Percentiles rank a stretch among this genome's conserved stretches.
Conservation (phyloP, 2,113 vertebrate species). For the Apistogramma diplotaenia region DNA sequence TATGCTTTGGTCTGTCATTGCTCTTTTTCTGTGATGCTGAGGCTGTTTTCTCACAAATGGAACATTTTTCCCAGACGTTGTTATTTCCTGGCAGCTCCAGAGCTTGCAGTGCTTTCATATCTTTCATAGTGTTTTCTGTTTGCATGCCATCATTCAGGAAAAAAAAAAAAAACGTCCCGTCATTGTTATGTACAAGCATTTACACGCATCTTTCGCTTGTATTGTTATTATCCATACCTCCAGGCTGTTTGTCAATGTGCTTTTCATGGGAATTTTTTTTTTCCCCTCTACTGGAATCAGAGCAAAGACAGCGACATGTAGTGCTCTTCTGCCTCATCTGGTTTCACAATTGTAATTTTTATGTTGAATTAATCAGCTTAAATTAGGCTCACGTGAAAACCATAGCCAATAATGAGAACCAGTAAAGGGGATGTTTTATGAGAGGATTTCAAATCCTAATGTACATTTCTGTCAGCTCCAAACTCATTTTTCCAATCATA, state of each 20-base stretch:
- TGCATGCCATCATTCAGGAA: constrained; percentile 1
- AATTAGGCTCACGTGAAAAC: constrained; percentile 35
- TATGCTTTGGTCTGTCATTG: neutral
- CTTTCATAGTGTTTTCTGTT: constrained; percentile 7
- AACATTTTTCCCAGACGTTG: constrained; percentile 17
- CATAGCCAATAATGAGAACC: constrained; percentile 22
- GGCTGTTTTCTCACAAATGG: neutral
- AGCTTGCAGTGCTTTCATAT: neutral
- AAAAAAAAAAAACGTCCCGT: neutral
- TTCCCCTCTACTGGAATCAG: neutral
- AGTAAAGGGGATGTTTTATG: constrained; percentile 23
- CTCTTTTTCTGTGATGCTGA: neutral
- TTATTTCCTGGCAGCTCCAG: neutral
- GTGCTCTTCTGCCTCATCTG: neutral
- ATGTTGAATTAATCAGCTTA: constrained; percentile 52
- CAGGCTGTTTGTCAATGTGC: constrained; percentile 22
- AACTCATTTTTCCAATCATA: constrained; percentile 26
- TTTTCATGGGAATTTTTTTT: constrained; percentile 13
- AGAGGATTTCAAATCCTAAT: constrained; percentile 23
- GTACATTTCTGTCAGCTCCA: constrained; percentile 26
- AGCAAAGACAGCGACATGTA: neutral
- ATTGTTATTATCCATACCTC: constrained; percentile 20
- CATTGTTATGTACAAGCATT: neutral
- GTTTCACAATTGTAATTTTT: constrained; percentile 12
- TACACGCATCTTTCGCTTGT: neutral